phyloP scores from a whole-genome alignment of 2,797 vertebrate genomes.

The Borostomias antarcticus region DNA sequence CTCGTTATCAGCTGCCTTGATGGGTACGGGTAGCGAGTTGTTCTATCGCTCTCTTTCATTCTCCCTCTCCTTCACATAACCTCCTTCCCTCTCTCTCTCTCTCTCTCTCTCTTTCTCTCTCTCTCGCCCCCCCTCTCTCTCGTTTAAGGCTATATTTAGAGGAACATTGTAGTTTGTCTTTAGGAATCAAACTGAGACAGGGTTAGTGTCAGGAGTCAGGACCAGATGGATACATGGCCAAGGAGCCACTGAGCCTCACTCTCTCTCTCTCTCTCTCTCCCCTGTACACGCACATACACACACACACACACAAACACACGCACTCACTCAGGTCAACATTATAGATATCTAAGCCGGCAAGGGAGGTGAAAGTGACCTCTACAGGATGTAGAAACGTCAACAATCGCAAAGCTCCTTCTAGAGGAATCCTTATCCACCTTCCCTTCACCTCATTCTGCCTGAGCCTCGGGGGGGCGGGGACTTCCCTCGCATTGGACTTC shows the following conservation, averaged over 20 bases:
- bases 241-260: constrained; percentile 49
- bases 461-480: constrained; percentile 74
- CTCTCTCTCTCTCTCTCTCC: not conserved
- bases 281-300: constrained; percentile 6
- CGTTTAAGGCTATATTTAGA: constrained; percentile 50
- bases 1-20: constrained; percentile 61
- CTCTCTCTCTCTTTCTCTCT: constrained; percentile 35
- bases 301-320: constrained; percentile 7
- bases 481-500: constrained; percentile 57
- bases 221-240: constrained; percentile 56
- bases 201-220: constrained; percentile 41
- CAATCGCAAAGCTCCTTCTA: constrained; percentile 52
- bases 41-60: constrained; percentile 8
- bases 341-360: constrained; percentile 62
- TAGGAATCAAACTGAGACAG: constrained; percentile 51
- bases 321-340: constrained; percentile 36
- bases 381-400: constrained; percentile 58
- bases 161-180: constrained; percentile 57
- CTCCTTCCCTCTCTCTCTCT: constrained; percentile 4
- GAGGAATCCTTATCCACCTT: constrained; percentile 30
- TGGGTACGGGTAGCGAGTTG: constrained; percentile 47
- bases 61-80: not conserved
- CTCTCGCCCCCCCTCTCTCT: no score
- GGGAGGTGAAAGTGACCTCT: constrained; percentile 52
- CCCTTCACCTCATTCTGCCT: constrained; percentile 71